phyloP scores from a whole-genome alignment of 2,113 vertebrate species.

The Donacobius atricapilla region DNA sequence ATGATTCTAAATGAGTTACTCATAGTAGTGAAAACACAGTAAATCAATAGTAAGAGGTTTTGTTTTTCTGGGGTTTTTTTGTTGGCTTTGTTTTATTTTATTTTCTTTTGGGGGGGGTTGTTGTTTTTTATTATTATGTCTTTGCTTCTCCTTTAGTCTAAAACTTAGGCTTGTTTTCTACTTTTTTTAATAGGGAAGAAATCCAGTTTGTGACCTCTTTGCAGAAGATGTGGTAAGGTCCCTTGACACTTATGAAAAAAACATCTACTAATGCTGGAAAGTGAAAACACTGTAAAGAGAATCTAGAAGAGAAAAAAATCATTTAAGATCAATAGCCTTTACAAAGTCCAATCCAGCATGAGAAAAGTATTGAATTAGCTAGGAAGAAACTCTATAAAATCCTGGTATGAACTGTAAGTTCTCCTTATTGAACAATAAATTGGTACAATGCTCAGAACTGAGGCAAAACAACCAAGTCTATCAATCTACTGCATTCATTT shows the following conservation, averaged over 20 bases:
- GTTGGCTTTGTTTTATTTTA: neutral
- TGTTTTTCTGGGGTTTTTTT: neutral
- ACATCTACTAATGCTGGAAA: neutral
- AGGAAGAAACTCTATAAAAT: constrained; percentile 44
- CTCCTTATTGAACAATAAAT: constrained; percentile 10
- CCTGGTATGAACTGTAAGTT: neutral
- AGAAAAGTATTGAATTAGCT: constrained; percentile 44
- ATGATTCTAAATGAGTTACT: neutral
- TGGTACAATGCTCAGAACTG: constrained; percentile 1
- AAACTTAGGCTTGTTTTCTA: neutral
- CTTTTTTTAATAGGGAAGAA: neutral
- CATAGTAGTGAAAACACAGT: neutral
- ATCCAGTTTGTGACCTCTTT: neutral
- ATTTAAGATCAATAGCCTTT: constrained; percentile 10
- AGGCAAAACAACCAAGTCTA: neutral
- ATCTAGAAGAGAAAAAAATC: neutral
- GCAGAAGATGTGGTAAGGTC: neutral
- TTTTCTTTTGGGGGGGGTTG: accelerated
- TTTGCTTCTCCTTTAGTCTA: neutral
- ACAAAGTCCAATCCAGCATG: neutral
- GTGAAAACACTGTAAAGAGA: neutral
- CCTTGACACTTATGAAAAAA: neutral
- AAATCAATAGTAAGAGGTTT: neutral
- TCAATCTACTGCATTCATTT: neutral
- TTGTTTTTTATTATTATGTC: neutral